Percentiles rank a stretch among this genome's conserved stretches.
These are phyloP conservation scores for Macrochelys suwanniensis DNA, from an alignment of 2,797 vertebrate species.

Conservation along the genomic window DNA sequence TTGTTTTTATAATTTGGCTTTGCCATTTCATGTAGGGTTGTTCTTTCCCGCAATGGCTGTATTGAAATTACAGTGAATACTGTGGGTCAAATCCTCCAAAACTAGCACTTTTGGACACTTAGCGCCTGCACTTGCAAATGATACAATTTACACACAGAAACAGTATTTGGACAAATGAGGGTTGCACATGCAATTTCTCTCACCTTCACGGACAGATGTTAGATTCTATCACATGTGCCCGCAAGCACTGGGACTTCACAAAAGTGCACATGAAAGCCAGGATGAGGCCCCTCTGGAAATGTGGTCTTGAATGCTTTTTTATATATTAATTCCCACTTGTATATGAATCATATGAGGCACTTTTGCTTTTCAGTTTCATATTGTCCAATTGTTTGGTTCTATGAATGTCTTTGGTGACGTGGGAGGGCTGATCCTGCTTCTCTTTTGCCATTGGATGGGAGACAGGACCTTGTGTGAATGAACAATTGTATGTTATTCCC, in stretches of 20 bases:
- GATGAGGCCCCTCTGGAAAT: not conserved
- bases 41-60: too few relatives aligned
- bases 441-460: not conserved
- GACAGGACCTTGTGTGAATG: not conserved
- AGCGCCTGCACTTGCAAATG: not conserved
- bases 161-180: not conserved
- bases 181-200: conserved; percentile 7
- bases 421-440: too few relatives aligned
- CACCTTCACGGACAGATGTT: not conserved
- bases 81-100: not conserved
- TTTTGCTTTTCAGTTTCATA: not conserved
- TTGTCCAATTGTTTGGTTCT: too few relatives aligned
- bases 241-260: not conserved
- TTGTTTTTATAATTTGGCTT: not conserved
- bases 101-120: not conserved
- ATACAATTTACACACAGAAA: not conserved
- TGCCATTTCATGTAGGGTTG: not conserved
- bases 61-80: not conserved
- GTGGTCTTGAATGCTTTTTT: not conserved
- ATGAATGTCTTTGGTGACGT: too few relatives aligned
- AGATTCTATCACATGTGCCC: not conserved
- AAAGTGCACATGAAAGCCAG: accelerated
- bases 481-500: not conserved
- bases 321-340: not conserved
- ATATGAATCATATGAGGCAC: not conserved